Percentiles rank a stretch among this genome's conserved stretches.
phyloP scores from a whole-genome alignment of 1,140 invertebrate genomes.

The Andrena cerasifolii region DNA sequence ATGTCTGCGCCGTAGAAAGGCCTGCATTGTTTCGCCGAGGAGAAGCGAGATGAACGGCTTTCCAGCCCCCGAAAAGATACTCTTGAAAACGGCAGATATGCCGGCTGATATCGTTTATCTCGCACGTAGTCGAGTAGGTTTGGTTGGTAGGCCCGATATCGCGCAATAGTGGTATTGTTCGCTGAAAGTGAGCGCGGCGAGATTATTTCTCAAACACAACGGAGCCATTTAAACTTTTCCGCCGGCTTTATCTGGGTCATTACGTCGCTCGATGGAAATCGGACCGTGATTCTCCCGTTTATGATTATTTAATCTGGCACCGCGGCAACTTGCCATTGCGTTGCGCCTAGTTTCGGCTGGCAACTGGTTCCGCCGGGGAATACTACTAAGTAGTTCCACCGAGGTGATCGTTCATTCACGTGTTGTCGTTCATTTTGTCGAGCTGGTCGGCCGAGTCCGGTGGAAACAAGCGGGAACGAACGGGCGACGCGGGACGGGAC shows the following conservation, averaged over 20 bases:
- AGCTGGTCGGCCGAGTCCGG: neutral
- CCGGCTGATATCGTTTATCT: conserved; percentile 27
- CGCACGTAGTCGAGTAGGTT: neutral
- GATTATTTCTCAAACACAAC: conserved; percentile 19
- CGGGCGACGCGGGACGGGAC: too few species aligned
- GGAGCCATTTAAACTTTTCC: conserved; percentile 8
- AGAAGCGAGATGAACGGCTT: conserved; percentile 1
- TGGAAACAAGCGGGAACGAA: neutral
- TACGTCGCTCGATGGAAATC: conserved; percentile 1
- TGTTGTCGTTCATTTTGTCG: neutral
- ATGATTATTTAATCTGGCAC: conserved; percentile 22
- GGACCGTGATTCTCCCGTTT: neutral
- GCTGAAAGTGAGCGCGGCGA: conserved; percentile 1
- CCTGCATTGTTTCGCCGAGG: conserved; percentile 2
- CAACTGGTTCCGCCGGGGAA: neutral
- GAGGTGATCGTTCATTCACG: neutral
- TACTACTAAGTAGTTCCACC: neutral
- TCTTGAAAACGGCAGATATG: conserved; percentile 29
- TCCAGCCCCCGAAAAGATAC: conserved; percentile 28
- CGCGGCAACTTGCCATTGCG: conserved; percentile 1
- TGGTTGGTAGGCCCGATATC: conserved; percentile 7
- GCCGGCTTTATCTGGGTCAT: neutral
- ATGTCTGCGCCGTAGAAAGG: conserved; percentile 5
- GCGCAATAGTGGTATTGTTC: conserved; percentile 27
- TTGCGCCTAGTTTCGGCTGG: neutral